Base-by-base conservation (phyloP, 2,888 invertebrate genomes). In the Callyntrura sp. region DNA sequence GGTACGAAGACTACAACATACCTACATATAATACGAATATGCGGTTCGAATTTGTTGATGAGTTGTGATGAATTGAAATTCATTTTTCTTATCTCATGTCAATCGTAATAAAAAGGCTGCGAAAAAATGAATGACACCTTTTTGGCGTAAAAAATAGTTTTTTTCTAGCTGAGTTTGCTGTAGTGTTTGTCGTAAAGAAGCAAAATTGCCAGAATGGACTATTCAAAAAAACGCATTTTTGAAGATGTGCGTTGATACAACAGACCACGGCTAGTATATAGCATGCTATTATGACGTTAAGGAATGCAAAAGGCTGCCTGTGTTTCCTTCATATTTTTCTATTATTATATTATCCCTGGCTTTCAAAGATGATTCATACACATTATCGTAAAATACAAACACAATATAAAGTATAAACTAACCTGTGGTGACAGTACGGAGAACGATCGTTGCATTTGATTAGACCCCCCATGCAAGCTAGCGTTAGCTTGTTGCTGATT, bases 391-490 rank as follows among this genome's bases (percentile, higher is more conserved):
- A 1, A 45, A 45, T 35, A 25, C 65, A 65, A 43, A 43, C 11
- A 35, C 11, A 73, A 17, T 14, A 55, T 78, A n/a, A 35, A 51
- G 45, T 14, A 55, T 78, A n/a, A 35, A 51, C 91, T 93, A 88
- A 93, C 93, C 78, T 91, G 90, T 70, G 91, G 86, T 25, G 93
- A 92, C 20, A 92, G 76, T n/a, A 93, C 93, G 73, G 93, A 93
- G 68, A 92, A 93, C 9, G 93, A 93, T 85, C 93, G 35, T 65
- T 93, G 93, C 88, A 93, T 91, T 43, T 92, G 92, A 86, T 90
- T 88, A 88, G 88, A 82, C 88, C 88, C 88, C 68, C 90, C 91
- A 62, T 78, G 88, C 45, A 79, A 73, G 65, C 79, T 51, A 60
- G 55, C 51, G 20, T 20, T 73, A n/a, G 81, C n/a, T 28, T 70